Percentiles rank a stretch among this genome's conserved stretches.
phyloP scores from a whole-genome alignment of 2,797 vertebrate genomes.

The Xerus rutilus region DNA sequence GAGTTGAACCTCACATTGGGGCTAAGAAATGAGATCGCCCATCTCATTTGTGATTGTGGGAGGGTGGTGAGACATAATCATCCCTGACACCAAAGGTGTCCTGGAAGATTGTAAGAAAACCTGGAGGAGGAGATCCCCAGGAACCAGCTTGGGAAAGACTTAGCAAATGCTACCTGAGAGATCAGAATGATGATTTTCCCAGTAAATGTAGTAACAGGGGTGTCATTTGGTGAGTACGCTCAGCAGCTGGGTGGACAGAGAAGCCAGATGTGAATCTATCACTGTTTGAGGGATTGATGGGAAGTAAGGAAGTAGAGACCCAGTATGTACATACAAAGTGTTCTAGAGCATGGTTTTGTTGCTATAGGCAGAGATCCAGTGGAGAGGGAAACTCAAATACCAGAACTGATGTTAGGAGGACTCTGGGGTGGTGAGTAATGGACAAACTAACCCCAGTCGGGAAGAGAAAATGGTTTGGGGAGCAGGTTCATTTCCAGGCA shows the following conservation, averaged over 20 bases:
- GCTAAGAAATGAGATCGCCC: not conserved
- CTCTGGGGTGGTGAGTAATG: too few relatives aligned
- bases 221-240: not conserved
- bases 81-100: not conserved
- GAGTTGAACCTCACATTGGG: not conserved
- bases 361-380: not conserved
- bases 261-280: not conserved
- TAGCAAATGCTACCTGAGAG: not conserved
- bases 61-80: not conserved
- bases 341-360: not conserved
- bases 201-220: not conserved
- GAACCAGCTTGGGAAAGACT: not conserved
- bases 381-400: not conserved
- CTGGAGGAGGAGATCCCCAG: not conserved
- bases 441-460: not conserved
- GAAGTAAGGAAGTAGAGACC: not conserved
- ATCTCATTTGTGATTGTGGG: too few relatives aligned
- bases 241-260: not conserved
- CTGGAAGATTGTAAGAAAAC: not conserved
- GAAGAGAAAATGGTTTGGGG: not conserved
- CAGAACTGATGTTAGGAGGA: not conserved
- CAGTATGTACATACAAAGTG: not conserved
- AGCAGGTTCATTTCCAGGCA: not conserved
- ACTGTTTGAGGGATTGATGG: not conserved
- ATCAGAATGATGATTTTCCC: not conserved